Conservation (phyloP, 2,888 invertebrate species). For the Hoplodrina ambigua region DNA sequence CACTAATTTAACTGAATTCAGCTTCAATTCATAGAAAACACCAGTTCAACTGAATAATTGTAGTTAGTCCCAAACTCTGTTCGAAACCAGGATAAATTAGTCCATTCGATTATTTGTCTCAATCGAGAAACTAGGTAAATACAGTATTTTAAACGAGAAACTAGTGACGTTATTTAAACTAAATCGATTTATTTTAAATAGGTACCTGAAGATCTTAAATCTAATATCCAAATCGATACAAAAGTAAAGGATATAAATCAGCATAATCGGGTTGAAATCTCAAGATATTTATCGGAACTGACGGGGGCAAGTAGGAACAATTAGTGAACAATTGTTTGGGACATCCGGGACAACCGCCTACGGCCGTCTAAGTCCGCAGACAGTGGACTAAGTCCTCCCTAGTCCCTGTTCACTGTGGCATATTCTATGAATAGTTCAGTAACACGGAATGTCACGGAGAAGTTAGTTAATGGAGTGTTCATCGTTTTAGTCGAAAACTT, state of each 20-base stretch:
- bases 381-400: slow-evolving; percentile 56
- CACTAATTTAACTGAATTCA: too few relatives aligned
- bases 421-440: slow-evolving; percentile 61
- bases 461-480: slow-evolving; percentile 11
- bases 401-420: slow-evolving; percentile 39
- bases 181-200: slow-evolving; percentile 21
- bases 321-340: slow-evolving; percentile 72
- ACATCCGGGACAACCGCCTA: slow-evolving; percentile 70
- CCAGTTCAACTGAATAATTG: too few relatives aligned
- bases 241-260: slow-evolving; percentile 46
- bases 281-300: slow-evolving; percentile 60
- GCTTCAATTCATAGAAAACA: too few relatives aligned
- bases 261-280: slow-evolving; percentile 59
- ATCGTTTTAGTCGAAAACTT: neutral
- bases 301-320: slow-evolving; percentile 63
- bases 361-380: slow-evolving; percentile 66
- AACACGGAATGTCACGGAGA: slow-evolving; percentile 27
- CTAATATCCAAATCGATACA: slow-evolving; percentile 51
- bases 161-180: neutral
- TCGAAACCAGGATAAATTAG: neutral
- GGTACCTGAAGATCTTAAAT: slow-evolving; percentile 40
- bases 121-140: neutral
- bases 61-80: neutral
- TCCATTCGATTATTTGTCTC: neutral
- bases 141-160: neutral